Evolutionary conservation across 2,797 vertebrate species (phyloP).

Genomic region (Falco berigora): DNA sequence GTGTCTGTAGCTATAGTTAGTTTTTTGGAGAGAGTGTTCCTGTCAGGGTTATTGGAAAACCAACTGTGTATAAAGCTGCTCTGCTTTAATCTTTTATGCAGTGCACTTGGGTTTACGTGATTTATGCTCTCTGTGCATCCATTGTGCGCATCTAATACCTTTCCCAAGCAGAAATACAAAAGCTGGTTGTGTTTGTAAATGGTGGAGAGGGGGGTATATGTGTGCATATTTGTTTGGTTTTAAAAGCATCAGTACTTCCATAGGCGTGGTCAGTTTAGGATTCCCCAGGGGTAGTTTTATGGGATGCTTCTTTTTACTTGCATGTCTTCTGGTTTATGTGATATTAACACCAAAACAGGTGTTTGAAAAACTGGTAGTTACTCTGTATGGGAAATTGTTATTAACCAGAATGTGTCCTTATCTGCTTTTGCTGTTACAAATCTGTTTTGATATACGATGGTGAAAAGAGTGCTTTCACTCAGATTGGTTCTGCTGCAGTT

Average conservation of each 20-base stretch:
- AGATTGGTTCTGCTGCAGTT: neutral
- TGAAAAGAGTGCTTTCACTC: neutral
- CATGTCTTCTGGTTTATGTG: neutral
- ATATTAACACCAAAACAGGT: neutral
- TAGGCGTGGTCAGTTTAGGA: neutral
- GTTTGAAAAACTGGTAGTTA: neutral
- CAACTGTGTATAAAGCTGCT: conserved; percentile 5
- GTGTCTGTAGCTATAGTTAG: neutral
- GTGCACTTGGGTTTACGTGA: neutral
- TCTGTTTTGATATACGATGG: neutral
- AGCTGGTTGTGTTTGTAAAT: neutral
- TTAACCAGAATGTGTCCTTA: neutral
- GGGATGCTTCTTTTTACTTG: neutral
- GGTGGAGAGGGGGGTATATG: neutral
- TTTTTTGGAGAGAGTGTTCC: neutral
- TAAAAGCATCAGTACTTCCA: neutral
- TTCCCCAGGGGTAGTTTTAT: neutral
- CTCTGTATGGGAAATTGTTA: neutral
- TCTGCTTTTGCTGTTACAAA: neutral
- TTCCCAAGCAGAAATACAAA: neutral
- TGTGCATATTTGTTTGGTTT: neutral
- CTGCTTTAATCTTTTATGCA: neutral
- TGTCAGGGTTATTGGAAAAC: conserved; percentile 15
- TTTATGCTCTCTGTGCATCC: neutral
- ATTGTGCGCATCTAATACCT: neutral